Percentiles rank a stretch among this genome's conserved stretches.
phyloP scores from a whole-genome alignment of 2,888 invertebrate genomes.

The Chrysodeixis includens region DNA sequence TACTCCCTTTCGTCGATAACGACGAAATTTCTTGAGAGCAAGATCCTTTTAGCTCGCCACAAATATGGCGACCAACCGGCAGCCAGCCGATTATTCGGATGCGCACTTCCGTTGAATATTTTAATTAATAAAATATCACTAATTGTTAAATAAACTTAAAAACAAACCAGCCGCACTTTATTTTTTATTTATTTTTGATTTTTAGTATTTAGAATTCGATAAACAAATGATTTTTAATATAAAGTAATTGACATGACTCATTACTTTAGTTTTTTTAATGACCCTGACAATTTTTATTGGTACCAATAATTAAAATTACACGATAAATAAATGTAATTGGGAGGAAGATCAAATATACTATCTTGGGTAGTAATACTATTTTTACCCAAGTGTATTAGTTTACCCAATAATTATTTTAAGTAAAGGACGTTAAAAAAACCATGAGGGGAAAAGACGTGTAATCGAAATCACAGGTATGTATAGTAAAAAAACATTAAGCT shows the following conservation, averaged over 20 bases:
- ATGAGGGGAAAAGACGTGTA: constrained; percentile 33
- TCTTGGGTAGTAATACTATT: neutral
- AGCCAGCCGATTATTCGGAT: constrained; percentile 78
- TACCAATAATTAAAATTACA: neutral
- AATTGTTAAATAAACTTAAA: constrained; percentile 17
- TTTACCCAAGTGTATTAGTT: too few species aligned
- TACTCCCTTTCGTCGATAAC: constrained; percentile 92
- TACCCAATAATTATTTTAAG: too few species aligned
- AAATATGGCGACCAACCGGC: constrained; percentile 92
- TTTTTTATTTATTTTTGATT: constrained; percentile 35
- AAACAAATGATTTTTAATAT: constrained; percentile 39
- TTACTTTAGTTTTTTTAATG: constrained; percentile 34
- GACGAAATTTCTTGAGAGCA: constrained; percentile 89
- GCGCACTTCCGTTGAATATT: constrained; percentile 80
- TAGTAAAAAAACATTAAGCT: constrained; percentile 12
- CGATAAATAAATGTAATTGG: neutral
- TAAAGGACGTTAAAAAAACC: too few species aligned
- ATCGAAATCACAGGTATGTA: neutral
- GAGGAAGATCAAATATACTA: neutral
- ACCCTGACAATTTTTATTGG: too few species aligned
- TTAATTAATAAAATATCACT: constrained; percentile 16
- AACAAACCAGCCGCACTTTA: constrained; percentile 7
- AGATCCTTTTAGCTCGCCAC: constrained; percentile 90
- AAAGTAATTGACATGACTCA: constrained; percentile 60
- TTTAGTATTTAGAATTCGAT: constrained; percentile 32